Evolutionary conservation across 1,140 invertebrate species (phyloP).

Genomic region (Zaprionus taronus): DNA sequence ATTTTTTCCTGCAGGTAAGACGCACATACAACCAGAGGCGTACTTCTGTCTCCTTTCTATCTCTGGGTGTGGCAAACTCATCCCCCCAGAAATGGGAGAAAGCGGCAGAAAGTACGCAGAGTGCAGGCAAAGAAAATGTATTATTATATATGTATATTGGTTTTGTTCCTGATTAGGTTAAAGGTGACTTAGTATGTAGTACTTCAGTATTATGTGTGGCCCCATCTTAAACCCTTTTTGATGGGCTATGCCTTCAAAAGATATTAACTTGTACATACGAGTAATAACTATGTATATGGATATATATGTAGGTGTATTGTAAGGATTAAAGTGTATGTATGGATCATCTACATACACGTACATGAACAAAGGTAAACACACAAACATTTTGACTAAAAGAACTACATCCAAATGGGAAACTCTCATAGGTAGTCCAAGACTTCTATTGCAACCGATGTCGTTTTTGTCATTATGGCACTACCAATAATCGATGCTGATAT

Average conservation of each 20-base stretch:
- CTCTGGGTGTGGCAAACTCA: background rate
- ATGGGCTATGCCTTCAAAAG: conserved; percentile 27
- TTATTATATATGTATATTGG: conserved; percentile 1
- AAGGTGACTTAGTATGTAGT: conserved; percentile 27
- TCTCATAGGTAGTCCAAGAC: background rate
- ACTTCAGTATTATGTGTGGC: conserved; percentile 24
- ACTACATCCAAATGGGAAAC: background rate
- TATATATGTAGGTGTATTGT: conserved; percentile 14
- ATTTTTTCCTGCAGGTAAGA: conserved; percentile 4
- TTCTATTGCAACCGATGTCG: background rate
- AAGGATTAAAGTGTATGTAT: conserved; percentile 7
- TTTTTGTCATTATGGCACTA: background rate
- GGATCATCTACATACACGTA: conserved; percentile 1
- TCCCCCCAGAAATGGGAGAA: background rate
- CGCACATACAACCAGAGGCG: conserved; percentile 2
- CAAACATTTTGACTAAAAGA: background rate
- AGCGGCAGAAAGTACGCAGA: background rate
- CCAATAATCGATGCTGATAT: background rate
- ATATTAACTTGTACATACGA: conserved; percentile 10
- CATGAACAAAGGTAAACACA: background rate
- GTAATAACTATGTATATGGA: conserved; percentile 6
- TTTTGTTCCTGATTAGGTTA: conserved; percentile 4
- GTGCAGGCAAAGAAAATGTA: background rate
- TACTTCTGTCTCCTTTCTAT: background rate
- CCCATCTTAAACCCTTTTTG: conserved; percentile 23